A percentile compares a stretch with the other conserved stretches of the same genome.
Conservation (phyloP, 2,113 vertebrate genomes). For the Caloenas nicobarica region DNA sequence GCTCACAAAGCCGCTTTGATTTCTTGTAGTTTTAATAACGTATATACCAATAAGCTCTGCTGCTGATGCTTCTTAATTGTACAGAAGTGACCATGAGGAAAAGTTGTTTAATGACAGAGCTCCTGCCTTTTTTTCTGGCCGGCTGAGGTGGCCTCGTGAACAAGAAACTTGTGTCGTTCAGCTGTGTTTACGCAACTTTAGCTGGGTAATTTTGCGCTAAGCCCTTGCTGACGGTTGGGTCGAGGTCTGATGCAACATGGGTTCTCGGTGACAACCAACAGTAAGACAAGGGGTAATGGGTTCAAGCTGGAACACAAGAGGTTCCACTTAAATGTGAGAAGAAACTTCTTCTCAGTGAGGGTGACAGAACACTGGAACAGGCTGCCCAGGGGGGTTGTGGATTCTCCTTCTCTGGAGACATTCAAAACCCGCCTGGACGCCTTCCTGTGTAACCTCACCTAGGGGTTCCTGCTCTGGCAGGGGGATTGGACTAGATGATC, state of each 20-base stretch:
- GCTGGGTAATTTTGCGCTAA: background rate
- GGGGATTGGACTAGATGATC: too few relatives aligned
- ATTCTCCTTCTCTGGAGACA: too few relatives aligned
- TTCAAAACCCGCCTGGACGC: too few relatives aligned
- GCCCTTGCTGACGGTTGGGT: accelerated
- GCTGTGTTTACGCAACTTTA: background rate
- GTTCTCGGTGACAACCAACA: too few relatives aligned
- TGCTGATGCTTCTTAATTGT: background rate
- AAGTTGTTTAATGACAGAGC: background rate
- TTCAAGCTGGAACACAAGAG: too few relatives aligned
- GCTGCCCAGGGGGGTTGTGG: too few relatives aligned
- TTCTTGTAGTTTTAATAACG: background rate
- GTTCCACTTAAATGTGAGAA: too few relatives aligned
- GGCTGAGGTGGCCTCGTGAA: background rate
- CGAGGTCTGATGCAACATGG: background rate
- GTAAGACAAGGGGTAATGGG: too few relatives aligned
- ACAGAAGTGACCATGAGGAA: background rate
- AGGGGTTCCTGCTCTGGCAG: too few relatives aligned
- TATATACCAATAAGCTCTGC: background rate
- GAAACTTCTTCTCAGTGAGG: too few relatives aligned
- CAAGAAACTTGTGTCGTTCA: accelerated
- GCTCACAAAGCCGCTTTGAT: background rate
- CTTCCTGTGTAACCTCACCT: too few relatives aligned
- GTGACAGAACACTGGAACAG: too few relatives aligned
- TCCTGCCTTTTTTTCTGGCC: background rate